Evolutionary conservation across 2,797 vertebrate genomes (phyloP).

Genomic region (Mormyrops attenuatus): DNA sequence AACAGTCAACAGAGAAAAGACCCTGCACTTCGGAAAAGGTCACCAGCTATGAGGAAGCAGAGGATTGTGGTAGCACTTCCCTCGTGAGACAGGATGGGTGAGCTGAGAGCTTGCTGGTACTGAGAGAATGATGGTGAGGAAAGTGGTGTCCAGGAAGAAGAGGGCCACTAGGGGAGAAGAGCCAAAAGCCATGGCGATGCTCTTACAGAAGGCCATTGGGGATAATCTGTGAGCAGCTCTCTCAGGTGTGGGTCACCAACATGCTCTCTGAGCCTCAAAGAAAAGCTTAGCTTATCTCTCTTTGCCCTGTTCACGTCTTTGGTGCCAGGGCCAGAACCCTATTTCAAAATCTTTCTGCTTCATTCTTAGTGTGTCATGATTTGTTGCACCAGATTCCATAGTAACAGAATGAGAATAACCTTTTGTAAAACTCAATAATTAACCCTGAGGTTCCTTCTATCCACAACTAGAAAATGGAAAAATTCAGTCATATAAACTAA

Average conservation of each 20-base stretch:
- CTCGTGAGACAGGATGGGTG: slow-evolving; percentile 16
- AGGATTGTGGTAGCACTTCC: slow-evolving; percentile 22
- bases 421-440: slow-evolving; percentile 9
- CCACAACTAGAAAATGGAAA: not conserved
- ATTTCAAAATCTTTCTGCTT: not conserved
- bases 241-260: slow-evolving; percentile 41
- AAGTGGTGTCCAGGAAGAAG: slow-evolving; percentile 51
- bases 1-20: not conserved
- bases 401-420: slow-evolving; percentile 9
- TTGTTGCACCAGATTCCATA: not conserved
- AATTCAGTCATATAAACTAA: not conserved
- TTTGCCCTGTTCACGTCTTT: slow-evolving; percentile 35
- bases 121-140: slow-evolving; percentile 34
- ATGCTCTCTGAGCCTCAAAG: slow-evolving; percentile 44
- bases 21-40: slow-evolving; percentile 3
- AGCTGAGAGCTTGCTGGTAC: slow-evolving; percentile 12
- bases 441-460: not conserved
- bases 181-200: slow-evolving; percentile 54
- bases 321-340: slow-evolving; percentile 39
- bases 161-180: slow-evolving; percentile 42
- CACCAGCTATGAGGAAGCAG: not conserved
- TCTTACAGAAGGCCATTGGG: slow-evolving; percentile 41
- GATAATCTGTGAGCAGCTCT: not conserved
- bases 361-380: slow-evolving; percentile 8
- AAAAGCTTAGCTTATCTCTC: slow-evolving; percentile 45